phyloP scores from a whole-genome alignment of 2,113 vertebrate genomes.

The Delphinapterus leucas region DNA sequence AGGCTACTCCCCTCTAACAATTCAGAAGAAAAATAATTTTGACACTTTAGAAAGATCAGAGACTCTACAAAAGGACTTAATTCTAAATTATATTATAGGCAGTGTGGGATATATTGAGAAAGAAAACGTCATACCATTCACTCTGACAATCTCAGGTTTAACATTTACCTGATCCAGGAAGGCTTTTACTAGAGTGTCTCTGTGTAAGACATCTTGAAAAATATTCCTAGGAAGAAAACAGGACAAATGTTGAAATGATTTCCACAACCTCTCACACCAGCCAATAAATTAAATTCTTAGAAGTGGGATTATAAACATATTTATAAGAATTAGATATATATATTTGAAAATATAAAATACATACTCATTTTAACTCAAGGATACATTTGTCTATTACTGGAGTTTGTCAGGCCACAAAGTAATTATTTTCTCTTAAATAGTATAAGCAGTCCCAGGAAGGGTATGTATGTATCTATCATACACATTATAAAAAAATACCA shows the following conservation, averaged over 20 bases:
- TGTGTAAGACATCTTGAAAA: slow-evolving; percentile 96
- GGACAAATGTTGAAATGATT: slow-evolving; percentile 40
- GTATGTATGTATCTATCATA: not conserved
- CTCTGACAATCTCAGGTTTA: slow-evolving; percentile 23
- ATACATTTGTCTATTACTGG: not conserved
- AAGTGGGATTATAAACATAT: not conserved
- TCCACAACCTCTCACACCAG: not conserved
- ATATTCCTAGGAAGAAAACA: slow-evolving; percentile 87
- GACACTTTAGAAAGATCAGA: slow-evolving; percentile 1
- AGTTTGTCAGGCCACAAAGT: not conserved
- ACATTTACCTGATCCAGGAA: slow-evolving; percentile 94
- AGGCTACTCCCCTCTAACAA: not conserved
- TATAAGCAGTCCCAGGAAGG: not conserved
- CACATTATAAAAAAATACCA: not conserved
- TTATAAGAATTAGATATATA: not conserved
- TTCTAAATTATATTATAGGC: not conserved
- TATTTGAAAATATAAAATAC: slow-evolving; percentile 8
- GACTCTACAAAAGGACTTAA: slow-evolving; percentile 17
- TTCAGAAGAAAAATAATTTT: slow-evolving; percentile 28
- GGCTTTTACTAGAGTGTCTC: slow-evolving; percentile 93
- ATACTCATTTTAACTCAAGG: slow-evolving; percentile 5
- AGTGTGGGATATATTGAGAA: not conserved
- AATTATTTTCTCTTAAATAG: slow-evolving; percentile 32
- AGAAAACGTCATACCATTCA: not conserved
- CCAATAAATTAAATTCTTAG: not conserved